These are phyloP conservation scores for Sebastes cheni DNA, from an alignment of 2,797 vertebrate species.

Conservation along the genomic window DNA sequence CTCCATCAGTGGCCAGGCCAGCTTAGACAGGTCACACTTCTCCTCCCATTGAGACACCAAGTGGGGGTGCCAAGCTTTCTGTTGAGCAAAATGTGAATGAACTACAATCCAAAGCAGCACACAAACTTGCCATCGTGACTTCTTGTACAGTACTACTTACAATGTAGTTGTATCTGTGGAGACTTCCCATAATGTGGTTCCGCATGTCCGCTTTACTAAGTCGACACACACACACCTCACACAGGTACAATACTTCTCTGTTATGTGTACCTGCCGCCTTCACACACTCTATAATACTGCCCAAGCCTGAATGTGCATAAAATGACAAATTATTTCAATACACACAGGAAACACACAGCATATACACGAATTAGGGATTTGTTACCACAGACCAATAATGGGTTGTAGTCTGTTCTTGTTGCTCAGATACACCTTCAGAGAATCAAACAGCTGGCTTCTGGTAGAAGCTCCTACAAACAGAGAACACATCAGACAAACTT, in stretches of 20 bases:
- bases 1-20: slow-evolving; percentile 78
- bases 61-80: slow-evolving; percentile 68
- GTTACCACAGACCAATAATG: slow-evolving; percentile 72
- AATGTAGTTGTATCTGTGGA: slow-evolving; percentile 79
- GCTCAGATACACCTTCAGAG: slow-evolving; percentile 72
- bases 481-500: background rate
- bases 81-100: slow-evolving; percentile 4
- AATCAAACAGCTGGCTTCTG: slow-evolving; percentile 65
- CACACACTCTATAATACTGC: slow-evolving; percentile 73
- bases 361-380: background rate
- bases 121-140: background rate
- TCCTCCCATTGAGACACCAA: slow-evolving; percentile 52
- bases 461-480: slow-evolving; percentile 25
- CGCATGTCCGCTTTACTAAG: slow-evolving; percentile 69
- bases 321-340: background rate
- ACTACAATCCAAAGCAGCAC: background rate
- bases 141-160: slow-evolving; percentile 55
- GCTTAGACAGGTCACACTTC: slow-evolving; percentile 61
- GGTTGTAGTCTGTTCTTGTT: slow-evolving; percentile 75
- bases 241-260: slow-evolving; percentile 65
- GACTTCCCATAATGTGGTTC: slow-evolving; percentile 79
- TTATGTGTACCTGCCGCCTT: slow-evolving; percentile 12
- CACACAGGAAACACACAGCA: background rate
- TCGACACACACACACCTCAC: slow-evolving; percentile 72
- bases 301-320: slow-evolving; percentile 62